Conservation (phyloP, 1,140 invertebrate genomes). For the Drosophila athabasca region DNA sequence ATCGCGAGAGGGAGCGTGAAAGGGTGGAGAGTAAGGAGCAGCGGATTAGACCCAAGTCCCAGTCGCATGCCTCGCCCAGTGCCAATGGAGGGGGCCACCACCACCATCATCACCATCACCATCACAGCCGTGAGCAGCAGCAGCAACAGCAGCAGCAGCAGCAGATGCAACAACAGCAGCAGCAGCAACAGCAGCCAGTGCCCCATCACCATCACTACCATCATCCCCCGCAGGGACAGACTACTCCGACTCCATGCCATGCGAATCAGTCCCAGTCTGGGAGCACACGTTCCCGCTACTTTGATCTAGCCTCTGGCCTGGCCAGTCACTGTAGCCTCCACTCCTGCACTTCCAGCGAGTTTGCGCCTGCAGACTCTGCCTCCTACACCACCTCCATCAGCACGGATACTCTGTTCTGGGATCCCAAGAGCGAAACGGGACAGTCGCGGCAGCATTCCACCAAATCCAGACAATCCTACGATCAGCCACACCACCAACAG, state of each 20-base stretch:
- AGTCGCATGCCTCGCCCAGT: constrained; percentile 83
- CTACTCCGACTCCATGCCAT: constrained; percentile 13
- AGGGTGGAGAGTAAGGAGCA: constrained; percentile 67
- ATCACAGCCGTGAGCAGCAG: constrained; percentile 43
- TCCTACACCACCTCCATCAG: constrained; percentile 93
- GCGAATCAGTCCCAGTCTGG: constrained; percentile 56
- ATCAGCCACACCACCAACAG: constrained; percentile 42
- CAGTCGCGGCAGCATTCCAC: constrained; percentile 81
- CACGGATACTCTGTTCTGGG: constrained; percentile 93
- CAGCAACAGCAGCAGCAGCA: constrained; percentile 32
- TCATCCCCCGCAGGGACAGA: constrained; percentile 43
- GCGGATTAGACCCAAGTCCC: constrained; percentile 81
- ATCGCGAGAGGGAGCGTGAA: constrained; percentile 79
- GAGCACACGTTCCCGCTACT: constrained; percentile 82
- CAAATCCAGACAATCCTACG: constrained; percentile 81
- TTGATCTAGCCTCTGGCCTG: constrained; percentile 86
- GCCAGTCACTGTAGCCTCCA: constrained; percentile 91
- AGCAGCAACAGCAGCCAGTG: constrained; percentile 36
- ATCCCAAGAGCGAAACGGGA: constrained; percentile 85
- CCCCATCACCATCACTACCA: constrained; percentile 52
- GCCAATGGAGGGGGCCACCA: constrained; percentile 38
- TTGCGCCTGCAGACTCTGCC: constrained; percentile 87
- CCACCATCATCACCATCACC: constrained; percentile 61
- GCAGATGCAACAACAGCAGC: constrained; percentile 23
- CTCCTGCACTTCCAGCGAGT: constrained; percentile 90